Evolutionary conservation across 2,888 invertebrate genomes (phyloP).

Genomic region (Nymphalis polychloros): DNA sequence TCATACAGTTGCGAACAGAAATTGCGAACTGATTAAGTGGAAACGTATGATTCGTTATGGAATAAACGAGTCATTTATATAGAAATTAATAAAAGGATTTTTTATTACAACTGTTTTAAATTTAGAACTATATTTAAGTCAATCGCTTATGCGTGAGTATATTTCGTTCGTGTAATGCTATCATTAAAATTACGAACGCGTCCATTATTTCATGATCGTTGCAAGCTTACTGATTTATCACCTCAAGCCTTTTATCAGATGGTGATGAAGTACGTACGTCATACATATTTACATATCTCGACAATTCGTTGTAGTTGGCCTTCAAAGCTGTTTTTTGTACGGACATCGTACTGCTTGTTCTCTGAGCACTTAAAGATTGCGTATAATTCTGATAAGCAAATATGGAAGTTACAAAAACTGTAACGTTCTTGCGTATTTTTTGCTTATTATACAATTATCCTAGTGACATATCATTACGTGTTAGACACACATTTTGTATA

Average conservation of each 20-base stretch:
- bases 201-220: conserved; percentile 24
- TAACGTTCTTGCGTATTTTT: conserved; percentile 2
- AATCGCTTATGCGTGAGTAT: neutral
- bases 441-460: conserved; percentile 4
- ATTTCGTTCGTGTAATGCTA: conserved; percentile 16
- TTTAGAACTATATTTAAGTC: neutral
- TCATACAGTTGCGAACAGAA: too few species aligned
- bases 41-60: too few species aligned
- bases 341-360: conserved; percentile 40
- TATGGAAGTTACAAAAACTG: conserved; percentile 28
- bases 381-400: conserved; percentile 43
- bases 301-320: conserved; percentile 45
- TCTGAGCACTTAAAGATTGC: conserved; percentile 33
- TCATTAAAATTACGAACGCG: conserved; percentile 34
- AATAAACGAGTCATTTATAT: too few species aligned
- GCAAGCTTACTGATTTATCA: neutral
- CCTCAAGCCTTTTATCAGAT: conserved; percentile 26
- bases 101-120: neutral
- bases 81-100: too few species aligned
- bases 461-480: too few species aligned
- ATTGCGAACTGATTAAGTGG: too few species aligned
- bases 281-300: conserved; percentile 31
- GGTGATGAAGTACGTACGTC: conserved; percentile 15
- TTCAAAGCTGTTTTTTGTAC: conserved; percentile 50
- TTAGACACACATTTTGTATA: neutral